Evolutionary conservation across 1,140 invertebrate genomes (phyloP).

Genomic region (Octopus sinensis): DNA sequence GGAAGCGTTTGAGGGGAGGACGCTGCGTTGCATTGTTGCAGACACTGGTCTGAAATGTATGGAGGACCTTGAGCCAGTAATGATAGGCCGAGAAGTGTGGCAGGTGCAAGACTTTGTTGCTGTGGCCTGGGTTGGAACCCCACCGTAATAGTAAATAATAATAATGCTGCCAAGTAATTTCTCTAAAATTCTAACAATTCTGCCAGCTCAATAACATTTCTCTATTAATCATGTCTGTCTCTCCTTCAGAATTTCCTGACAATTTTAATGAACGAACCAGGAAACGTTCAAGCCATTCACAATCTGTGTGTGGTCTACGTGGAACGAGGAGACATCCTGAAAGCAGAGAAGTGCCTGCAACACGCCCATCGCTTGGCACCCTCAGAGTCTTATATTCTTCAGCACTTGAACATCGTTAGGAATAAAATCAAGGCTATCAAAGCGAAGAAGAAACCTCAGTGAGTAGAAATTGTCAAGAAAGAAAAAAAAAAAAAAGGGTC

Average conservation of each 20-base stretch:
- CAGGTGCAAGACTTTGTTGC: no score
- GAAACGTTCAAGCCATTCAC: conserved; percentile 90
- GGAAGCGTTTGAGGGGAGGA: fast-evolving
- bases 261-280: conserved; percentile 82
- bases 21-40: fast-evolving
- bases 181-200: no score
- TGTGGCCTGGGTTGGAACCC: no score
- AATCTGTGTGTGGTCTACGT: conserved; percentile 95
- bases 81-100: no score
- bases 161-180: no score
- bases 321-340: conserved; percentile 77
- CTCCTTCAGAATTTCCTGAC: conserved; percentile 78
- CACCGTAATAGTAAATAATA: no score
- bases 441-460: conserved; percentile 20
- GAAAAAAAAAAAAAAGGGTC: no score
- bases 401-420: conserved; percentile 82
- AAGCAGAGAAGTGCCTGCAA: conserved; percentile 80
- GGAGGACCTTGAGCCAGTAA: no score
- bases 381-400: conserved; percentile 83
- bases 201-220: neutral
- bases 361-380: conserved; percentile 73
- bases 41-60: no score
- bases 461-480: neutral
- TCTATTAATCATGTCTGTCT: conserved; percentile 3
- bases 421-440: conserved; percentile 59